Evolutionary conservation across 2,113 vertebrate genomes (phyloP).

Genomic region (Eulacestoma nigropectus): DNA sequence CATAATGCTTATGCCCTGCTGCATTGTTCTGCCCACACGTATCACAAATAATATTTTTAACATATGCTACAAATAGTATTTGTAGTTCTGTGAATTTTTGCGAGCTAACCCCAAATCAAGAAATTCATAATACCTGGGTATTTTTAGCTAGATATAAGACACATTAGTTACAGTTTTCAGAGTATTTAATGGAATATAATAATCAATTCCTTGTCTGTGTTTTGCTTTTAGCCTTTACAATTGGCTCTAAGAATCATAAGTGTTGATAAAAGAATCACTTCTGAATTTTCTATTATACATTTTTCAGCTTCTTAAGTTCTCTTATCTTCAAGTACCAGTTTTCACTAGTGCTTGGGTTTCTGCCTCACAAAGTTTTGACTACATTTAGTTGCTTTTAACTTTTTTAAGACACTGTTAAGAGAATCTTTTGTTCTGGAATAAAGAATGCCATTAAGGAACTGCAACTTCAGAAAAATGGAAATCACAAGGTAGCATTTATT

Average conservation of each 20-base stretch:
- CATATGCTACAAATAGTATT: background rate
- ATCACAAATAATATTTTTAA: background rate
- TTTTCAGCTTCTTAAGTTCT: background rate
- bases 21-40: background rate
- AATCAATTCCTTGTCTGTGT: background rate
- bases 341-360: background rate
- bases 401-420: background rate
- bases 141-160: background rate
- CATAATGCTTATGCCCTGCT: background rate
- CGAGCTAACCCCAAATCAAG: background rate
- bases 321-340: background rate
- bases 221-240: background rate
- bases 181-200: background rate
- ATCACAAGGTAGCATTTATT: background rate
- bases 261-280: background rate
- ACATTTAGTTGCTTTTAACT: background rate
- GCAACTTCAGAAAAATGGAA: background rate
- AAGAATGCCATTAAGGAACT: background rate
- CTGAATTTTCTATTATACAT: background rate
- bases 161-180: background rate
- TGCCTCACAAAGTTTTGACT: background rate
- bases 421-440: background rate
- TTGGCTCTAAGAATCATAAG: background rate
- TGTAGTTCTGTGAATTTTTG: background rate
- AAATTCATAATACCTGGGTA: background rate